Evolutionary conservation across 2,797 vertebrate genomes (phyloP), one percentile per base, ranked within the genome.

Genomic region (Phalanger gymnotis): DNA sequence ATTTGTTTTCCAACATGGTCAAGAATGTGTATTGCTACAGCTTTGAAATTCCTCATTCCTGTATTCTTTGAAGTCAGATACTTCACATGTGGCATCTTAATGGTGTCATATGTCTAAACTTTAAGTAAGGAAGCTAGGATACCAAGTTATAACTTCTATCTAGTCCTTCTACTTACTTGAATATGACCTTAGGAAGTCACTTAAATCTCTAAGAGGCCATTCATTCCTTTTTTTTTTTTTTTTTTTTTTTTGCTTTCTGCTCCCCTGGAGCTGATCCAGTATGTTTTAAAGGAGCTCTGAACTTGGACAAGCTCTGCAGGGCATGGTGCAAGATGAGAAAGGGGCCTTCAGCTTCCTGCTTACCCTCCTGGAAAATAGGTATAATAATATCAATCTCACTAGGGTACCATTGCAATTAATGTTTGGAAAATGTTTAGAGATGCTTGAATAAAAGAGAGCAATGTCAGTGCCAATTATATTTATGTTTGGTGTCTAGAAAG

Each of bases 141-240:
- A 96, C 96, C 93, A 31, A 56, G 92, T 94, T 97, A 94, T 96
- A 95, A 97, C 96, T 97, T 97, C 96, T 94, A 96, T 92, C 94
- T 95, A 90, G 25, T 25, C 51, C 73, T 51, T 87, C 81, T 93
- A 89, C 96, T 96, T 94, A 93, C 91, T 96, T 93, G 93, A 53
- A 91, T 94, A 93, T 1, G n/a, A 97, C 96, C 97, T 97, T 95
- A 97, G 94, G 90, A 96, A 98, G 95, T 95, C 96, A 55, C 93
- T 96, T 96, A 95, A 96, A 96, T 97, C 92, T 97, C 95, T 90
- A 56, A 93, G 57, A 97, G 94, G 91, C 92, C 95, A 96, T 96
- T 97, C 96, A 96, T 96, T 97, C 95, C 94, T 97, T 96, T 93
- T 96, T 97, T 97, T 19, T n/a, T n/a, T 53, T 96, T 97, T 97